Evolutionary conservation across 2,113 vertebrate species (phyloP).

Genomic region (Dascyllus trimaculatus): DNA sequence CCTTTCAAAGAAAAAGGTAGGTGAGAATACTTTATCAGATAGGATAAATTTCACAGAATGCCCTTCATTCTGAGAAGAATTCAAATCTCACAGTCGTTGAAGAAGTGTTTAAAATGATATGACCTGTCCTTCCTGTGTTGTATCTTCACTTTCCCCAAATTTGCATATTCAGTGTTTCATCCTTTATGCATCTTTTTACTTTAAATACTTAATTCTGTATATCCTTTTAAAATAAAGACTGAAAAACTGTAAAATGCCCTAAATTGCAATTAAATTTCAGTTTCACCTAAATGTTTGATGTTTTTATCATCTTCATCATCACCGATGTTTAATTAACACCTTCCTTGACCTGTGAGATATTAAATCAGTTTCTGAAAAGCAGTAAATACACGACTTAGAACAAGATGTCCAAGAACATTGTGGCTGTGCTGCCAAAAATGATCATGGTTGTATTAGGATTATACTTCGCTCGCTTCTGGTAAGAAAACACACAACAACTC

Average conservation of each 20-base stretch:
- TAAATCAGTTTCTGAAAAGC: background rate
- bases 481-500: no score
- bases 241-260: no score
- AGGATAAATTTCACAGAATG: slow-evolving; percentile 12
- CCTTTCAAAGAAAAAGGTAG: slow-evolving; percentile 20
- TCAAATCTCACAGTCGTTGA: slow-evolving; percentile 28
- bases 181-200: no score
- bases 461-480: no score
- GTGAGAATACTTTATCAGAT: slow-evolving; percentile 10
- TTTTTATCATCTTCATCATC: no score
- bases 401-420: no score
- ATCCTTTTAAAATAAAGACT: no score
- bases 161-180: no score
- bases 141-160: background rate
- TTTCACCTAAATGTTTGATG: no score
- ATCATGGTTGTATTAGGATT: background rate
- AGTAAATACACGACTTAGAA: background rate
- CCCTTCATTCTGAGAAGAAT: slow-evolving; percentile 38
- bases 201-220: no score
- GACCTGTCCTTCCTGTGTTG: background rate
- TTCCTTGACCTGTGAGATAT: background rate
- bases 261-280: no score
- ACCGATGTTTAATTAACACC: no score
- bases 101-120: slow-evolving; percentile 51
- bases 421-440: background rate